A percentile compares a stretch with the other conserved stretches of the same genome.
These are phyloP conservation scores for Bryconaethiops microstoma DNA, from an alignment of 2,797 vertebrate genomes.

Conservation along the genomic window DNA sequence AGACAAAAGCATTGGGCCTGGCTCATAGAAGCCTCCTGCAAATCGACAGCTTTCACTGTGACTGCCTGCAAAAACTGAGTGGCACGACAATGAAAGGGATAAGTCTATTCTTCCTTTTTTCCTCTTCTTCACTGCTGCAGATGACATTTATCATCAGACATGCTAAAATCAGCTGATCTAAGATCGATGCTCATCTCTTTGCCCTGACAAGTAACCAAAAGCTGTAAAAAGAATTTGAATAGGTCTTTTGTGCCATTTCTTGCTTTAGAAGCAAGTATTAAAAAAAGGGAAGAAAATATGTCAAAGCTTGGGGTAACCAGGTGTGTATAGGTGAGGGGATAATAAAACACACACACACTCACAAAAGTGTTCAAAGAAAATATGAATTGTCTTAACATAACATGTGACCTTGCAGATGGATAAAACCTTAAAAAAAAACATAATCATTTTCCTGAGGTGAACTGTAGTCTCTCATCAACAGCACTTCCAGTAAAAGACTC, in stretches of 20 bases:
- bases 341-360: too few relatives aligned
- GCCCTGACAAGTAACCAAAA: not conserved
- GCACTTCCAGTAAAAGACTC: too few relatives aligned
- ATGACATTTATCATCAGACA: constrained; percentile 21
- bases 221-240: not conserved
- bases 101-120: constrained; percentile 44
- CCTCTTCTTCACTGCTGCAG: constrained; percentile 35
- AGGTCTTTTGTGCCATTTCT: not conserved
- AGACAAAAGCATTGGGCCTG: constrained; percentile 55
- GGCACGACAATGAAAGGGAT: constrained; percentile 52
- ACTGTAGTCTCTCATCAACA: too few relatives aligned
- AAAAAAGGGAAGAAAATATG: not conserved
- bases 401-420: too few relatives aligned
- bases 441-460: too few relatives aligned
- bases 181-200: not conserved
- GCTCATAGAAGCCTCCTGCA: constrained; percentile 55
- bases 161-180: constrained; percentile 18
- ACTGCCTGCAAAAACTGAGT: constrained; percentile 57
- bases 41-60: constrained; percentile 57
- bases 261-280: not conserved
- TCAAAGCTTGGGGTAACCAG: not conserved
- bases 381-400: too few relatives aligned
- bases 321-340: too few relatives aligned
- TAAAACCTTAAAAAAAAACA: too few relatives aligned
- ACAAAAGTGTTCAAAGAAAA: too few relatives aligned